A percentile compares a stretch with the other conserved stretches of the same genome.
Evolutionary conservation across 2,113 vertebrate species (phyloP).

Genomic region (Lophotis ruficrista): DNA sequence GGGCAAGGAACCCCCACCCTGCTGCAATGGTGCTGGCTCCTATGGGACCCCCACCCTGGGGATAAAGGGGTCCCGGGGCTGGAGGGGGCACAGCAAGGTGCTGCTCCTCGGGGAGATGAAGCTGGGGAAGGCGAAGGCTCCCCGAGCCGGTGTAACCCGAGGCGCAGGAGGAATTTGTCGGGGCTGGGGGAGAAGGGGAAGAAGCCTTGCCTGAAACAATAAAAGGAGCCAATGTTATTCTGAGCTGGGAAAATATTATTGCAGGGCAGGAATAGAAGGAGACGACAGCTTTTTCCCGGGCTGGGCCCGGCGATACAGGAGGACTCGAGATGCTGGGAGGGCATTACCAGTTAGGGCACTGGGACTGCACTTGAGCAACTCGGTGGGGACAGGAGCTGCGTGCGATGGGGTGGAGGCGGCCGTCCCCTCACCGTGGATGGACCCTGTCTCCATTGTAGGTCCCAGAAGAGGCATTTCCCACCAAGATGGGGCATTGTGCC

Average conservation of each 20-base stretch:
- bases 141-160: background rate
- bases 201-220: slow-evolving; percentile 53
- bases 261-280: slow-evolving; percentile 61
- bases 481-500: rapidly evolving
- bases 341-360: background rate
- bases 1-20: no score
- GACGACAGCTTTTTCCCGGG: background rate
- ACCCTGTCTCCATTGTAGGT: background rate
- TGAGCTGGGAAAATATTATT: slow-evolving; percentile 63
- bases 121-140: background rate
- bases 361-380: background rate
- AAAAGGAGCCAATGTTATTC: slow-evolving; percentile 43
- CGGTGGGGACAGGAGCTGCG: background rate
- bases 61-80: background rate
- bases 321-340: background rate
- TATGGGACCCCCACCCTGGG: background rate
- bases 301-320: rapidly evolving
- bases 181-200: slow-evolving; percentile 6
- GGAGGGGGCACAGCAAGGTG: background rate
- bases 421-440: no score
- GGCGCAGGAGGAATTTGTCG: background rate
- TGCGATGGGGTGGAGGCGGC: background rate
- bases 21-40: background rate
- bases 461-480: background rate
- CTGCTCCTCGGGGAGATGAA: background rate